Evolutionary conservation across 2,797 vertebrate genomes (phyloP), one percentile per base, ranked within the genome.

Genomic region (Channallabes apus): DNA sequence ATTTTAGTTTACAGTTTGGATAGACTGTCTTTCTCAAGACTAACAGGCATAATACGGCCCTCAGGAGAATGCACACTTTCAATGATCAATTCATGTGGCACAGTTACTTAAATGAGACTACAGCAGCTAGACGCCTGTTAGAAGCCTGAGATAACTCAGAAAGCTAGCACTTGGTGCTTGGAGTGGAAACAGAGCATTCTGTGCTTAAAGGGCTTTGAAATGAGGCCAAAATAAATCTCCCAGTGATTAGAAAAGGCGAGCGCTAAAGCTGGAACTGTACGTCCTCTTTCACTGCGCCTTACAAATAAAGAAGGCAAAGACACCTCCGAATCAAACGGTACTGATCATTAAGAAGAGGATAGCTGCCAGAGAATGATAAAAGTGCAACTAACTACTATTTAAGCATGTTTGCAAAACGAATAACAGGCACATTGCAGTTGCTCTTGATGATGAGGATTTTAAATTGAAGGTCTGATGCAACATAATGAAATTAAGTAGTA

Each of bases 261-360:
- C 86, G 89, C 87, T 85, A 85, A 89, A 68, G 82, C 82, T 90
- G 89, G 88, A 82, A 79, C 79, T 76, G 87, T 86, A 84, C 87
- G 89, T 89, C 85, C 85, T 79, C 84, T 89, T 87, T 92, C 90
- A 88, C 90, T 90, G 89, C 89, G 79, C 83, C 86, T 89, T 84
- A 85, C 87, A 71, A 82, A 78, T 78, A 29, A 14, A 64, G n/a
- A 41, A 77, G 80, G 86, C 82, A 84, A 46, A 86, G 15, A 69
- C 76, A 87, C 89, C 35, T 88, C 90, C 67, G 89, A 89, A 86
- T 73, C 72, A 86, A 80, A 91, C 90, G 90, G 91, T 83, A 81
- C 69, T 87, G 87, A 93, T 22, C 29, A 6, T 5, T 93, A 87
- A 91, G 91, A 92, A 92, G 92, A 87, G 93, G 92, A 93, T 83